Evolutionary conservation across 2,113 vertebrate genomes (phyloP).

Genomic region (Recurvirostra avosetta): DNA sequence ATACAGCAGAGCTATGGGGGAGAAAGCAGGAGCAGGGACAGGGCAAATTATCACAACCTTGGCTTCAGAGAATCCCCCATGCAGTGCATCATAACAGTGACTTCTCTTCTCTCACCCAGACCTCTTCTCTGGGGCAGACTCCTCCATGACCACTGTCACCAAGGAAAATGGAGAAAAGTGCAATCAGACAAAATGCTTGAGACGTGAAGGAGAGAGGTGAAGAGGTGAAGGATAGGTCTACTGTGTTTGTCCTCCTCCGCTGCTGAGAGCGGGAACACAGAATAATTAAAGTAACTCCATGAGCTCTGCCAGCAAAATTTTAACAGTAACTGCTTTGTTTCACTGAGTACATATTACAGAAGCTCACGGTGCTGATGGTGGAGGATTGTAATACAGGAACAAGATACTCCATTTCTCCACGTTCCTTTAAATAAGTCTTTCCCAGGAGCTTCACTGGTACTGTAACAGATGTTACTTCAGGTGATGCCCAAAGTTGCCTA

Average conservation of each 20-base stretch:
- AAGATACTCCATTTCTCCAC: background rate
- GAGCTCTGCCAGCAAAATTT: background rate
- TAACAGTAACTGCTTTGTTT: background rate
- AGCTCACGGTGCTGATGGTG: background rate
- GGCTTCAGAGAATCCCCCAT: background rate
- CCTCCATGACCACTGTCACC: background rate
- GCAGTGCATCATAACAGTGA: accelerated
- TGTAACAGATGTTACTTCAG: background rate
- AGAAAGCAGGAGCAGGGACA: background rate
- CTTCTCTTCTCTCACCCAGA: background rate
- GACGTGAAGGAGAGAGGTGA: background rate
- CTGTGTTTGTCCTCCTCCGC: background rate
- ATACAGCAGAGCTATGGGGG: background rate
- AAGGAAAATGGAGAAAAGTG: background rate
- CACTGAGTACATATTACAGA: background rate
- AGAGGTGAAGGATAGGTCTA: background rate
- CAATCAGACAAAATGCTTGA: background rate
- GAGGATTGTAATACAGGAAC: background rate
- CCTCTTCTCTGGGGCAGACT: background rate
- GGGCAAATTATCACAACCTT: background rate
- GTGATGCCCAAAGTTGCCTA: background rate
- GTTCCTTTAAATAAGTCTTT: background rate
- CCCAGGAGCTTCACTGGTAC: background rate
- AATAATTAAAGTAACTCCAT: background rate
- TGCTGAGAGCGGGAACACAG: background rate